These are phyloP conservation scores for Lasioglossum marginatum DNA, from an alignment of 2,888 invertebrate genomes.

Conservation along the genomic window DNA sequence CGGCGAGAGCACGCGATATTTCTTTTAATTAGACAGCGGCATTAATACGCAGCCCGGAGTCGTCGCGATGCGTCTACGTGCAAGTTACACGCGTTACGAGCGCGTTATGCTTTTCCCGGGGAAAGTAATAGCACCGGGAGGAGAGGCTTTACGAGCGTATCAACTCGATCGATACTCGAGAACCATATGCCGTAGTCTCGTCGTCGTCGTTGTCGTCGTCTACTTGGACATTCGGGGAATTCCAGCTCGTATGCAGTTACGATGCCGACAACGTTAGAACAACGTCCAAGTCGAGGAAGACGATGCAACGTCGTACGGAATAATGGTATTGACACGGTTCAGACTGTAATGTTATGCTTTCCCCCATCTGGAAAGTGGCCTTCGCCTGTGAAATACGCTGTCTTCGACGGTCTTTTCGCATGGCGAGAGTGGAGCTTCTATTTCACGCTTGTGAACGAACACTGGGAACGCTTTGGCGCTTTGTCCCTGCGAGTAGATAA, in stretches of 20 bases:
- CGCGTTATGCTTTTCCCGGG: constrained; percentile 20
- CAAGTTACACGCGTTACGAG: constrained; percentile 41
- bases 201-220: background rate
- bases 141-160: constrained; percentile 55
- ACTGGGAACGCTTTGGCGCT: background rate
- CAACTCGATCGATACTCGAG: constrained; percentile 41
- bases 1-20: constrained; percentile 3
- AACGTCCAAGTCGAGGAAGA: constrained; percentile 1
- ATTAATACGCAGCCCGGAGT: constrained; percentile 37
- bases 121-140: constrained; percentile 42
- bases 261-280: constrained; percentile 7
- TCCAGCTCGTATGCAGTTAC: constrained; percentile 30
- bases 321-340: constrained; percentile 18
- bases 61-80: constrained; percentile 13
- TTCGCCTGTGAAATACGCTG: background rate
- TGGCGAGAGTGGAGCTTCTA: background rate
- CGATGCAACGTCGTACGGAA: background rate
- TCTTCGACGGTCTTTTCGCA: background rate
- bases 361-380: constrained; percentile 3
- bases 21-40: constrained; percentile 63
- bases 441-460: background rate
- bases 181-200: constrained; percentile 16
- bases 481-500: background rate
- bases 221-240: constrained; percentile 28
- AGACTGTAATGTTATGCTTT: constrained; percentile 44